Evolutionary conservation across 2,113 vertebrate genomes (phyloP), one percentile per base, ranked within the genome.

Genomic region (Colaptes auratus): DNA sequence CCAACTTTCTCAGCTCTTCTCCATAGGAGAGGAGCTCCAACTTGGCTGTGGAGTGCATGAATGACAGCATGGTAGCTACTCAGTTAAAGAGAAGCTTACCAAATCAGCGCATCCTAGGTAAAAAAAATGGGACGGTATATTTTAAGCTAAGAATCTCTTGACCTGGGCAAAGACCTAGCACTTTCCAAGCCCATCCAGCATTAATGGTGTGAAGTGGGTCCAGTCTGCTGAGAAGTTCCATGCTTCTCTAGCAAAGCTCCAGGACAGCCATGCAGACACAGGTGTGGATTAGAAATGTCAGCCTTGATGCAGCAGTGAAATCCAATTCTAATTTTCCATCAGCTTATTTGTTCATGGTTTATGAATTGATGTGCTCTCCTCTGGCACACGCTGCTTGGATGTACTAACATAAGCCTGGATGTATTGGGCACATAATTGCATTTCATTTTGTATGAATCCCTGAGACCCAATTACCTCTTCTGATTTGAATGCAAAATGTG

Each of bases 401-500:
- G 3, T 64, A 55, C 33, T 82, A 24, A 31, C 4, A 76, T n/a
- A 66, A 76, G 86, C 1, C 27, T 61, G n/a, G 10, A 66, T 15
- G 13, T 48, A 35, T 67, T 81, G 63, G 69, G 2, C 14, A 28
- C 72, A 35, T 44, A 86, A n/a, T 63, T 80, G 5, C 7, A 50
- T 80, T 88, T 30, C 0, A 1, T 33, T 90, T 46, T 70, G n/a
- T 12, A 5, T 33, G 15, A 27, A 71, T 74, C 24, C 8, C 19
- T 83, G 52, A 64, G n/a, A 70, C 9, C 75, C 23, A 15, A 28
- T 86, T 71, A 27, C 27, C 9, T 67, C 61, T 75, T 78, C 53
- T 58, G 33, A 20, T 82, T 59, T 69, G 58, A 86, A 74, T 78
- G 59, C 25, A 92, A n/a, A 88, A 67, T 69, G 48, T 92, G 81